Percentiles rank a stretch among this genome's conserved stretches.
These are phyloP conservation scores for Trachelipus rathkii DNA, from an alignment of 1,140 invertebrate species.

Conservation along the genomic window DNA sequence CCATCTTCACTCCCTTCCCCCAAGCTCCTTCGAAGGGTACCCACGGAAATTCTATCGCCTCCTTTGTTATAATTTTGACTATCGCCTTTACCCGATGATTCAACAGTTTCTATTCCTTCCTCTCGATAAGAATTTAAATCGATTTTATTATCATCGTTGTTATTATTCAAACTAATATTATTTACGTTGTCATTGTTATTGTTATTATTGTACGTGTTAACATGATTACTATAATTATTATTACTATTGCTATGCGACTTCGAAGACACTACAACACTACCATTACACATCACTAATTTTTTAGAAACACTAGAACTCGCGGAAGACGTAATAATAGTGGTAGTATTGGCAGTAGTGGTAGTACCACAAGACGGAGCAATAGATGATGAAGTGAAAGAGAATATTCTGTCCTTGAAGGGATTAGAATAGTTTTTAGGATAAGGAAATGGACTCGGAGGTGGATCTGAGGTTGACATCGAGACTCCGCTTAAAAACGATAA, in stretches of 20 bases:
- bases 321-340: not conserved
- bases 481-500: too few relatives aligned
- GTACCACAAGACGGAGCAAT: not conserved
- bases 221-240: constrained; percentile 4
- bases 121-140: not conserved
- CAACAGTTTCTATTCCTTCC: not conserved
- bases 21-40: not conserved
- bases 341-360: not conserved
- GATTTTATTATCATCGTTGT: not conserved
- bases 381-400: not conserved
- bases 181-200: not conserved
- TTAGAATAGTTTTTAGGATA: not conserved
- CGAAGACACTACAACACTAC: not conserved
- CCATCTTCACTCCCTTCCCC: not conserved
- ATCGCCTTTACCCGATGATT: not conserved
- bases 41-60: not conserved
- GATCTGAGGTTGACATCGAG: not conserved
- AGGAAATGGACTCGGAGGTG: not conserved
- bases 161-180: not conserved
- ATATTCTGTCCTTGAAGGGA: not conserved
- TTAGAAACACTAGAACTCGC: not conserved
- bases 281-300: not conserved
- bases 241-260: not conserved
- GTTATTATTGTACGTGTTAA: not conserved
- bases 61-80: not conserved